These are phyloP conservation scores for Ranitomeya variabilis DNA, from an alignment of 2,113 vertebrate genomes.

Conservation along the genomic window DNA sequence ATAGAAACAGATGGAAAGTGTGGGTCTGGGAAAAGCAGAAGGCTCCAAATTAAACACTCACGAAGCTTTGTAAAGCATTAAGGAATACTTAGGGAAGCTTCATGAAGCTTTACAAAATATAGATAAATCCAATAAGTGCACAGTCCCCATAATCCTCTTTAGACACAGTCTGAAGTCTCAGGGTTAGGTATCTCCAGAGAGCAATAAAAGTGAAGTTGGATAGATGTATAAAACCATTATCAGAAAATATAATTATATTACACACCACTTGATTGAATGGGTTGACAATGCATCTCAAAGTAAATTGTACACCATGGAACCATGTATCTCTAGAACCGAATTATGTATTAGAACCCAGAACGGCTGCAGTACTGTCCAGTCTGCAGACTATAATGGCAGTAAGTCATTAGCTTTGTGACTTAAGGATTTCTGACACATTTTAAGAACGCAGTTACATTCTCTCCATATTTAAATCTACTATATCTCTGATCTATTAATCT, in stretches of 20 bases:
- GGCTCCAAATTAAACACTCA: conserved; percentile 55
- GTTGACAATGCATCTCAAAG: neutral
- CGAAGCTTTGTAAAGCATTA: conserved; percentile 56
- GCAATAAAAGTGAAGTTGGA: conserved; percentile 18
- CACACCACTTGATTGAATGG: neutral
- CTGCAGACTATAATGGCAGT: neutral
- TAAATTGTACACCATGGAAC: neutral
- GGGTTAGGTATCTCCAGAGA: conserved; percentile 38
- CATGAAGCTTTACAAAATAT: conserved; percentile 55
- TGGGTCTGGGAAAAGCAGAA: conserved; percentile 46
- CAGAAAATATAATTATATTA: neutral
- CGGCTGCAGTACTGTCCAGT: neutral
- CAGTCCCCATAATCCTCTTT: conserved; percentile 52
- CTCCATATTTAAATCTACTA: too few relatives aligned
- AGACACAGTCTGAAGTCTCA: conserved; percentile 39
- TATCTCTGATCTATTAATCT: too few relatives aligned
- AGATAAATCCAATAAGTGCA: conserved; percentile 56
- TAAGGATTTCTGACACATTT: too few relatives aligned
- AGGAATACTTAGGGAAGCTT: conserved; percentile 51
- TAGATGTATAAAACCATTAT: conserved; percentile 23
- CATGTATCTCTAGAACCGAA: neutral
- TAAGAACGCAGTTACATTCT: too few relatives aligned
- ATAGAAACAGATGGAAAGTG: conserved; percentile 46
- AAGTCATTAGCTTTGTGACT: neutral
- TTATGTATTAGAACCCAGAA: neutral